Evolutionary conservation across 2,797 vertebrate species (phyloP).

Genomic region (Spea hammondii): DNA sequence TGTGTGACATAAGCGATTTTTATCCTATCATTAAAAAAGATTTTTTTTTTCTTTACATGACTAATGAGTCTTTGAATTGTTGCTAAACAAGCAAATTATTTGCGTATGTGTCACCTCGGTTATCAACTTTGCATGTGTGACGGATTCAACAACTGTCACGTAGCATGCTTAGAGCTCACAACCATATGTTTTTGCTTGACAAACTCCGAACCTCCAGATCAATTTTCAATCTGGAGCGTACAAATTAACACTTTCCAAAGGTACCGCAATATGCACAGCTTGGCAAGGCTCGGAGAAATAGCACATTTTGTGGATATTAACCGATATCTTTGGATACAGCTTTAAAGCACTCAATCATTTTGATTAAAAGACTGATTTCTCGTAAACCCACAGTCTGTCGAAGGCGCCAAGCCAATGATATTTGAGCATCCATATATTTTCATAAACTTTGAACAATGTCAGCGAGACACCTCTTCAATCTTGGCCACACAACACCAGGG

Average conservation of each 20-base stretch:
- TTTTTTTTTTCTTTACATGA: conserved; percentile 68
- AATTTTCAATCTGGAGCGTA: conserved; percentile 78
- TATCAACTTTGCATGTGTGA: conserved; percentile 82
- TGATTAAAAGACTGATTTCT: conserved; percentile 99
- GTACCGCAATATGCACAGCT: conserved; percentile 73
- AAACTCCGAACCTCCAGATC: conserved; percentile 80
- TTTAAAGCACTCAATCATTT: conserved; percentile 99
- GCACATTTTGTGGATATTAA: conserved; percentile 76
- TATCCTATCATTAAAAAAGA: conserved; percentile 73
- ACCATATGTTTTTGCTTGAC: conserved; percentile 86
- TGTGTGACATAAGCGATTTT: conserved; percentile 70
- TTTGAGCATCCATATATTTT: conserved; percentile 98
- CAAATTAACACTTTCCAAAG: conserved; percentile 80
- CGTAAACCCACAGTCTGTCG: conserved; percentile 96
- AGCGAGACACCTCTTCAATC: conserved; percentile 96
- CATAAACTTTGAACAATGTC: conserved; percentile 99
- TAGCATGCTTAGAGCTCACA: conserved; percentile 77
- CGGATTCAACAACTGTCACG: conserved; percentile 81
- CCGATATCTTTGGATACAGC: conserved; percentile 91
- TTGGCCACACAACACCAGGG: conserved; percentile 91
- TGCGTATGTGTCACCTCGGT: conserved; percentile 76
- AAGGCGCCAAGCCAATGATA: conserved; percentile 87
- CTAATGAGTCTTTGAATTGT: conserved; percentile 77
- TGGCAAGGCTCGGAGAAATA: conserved; percentile 78
- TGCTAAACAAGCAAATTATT: conserved; percentile 83